These are phyloP conservation scores for Macrosteles quadrilineatus DNA, from an alignment of 1,140 invertebrate genomes.

Conservation along the genomic window DNA sequence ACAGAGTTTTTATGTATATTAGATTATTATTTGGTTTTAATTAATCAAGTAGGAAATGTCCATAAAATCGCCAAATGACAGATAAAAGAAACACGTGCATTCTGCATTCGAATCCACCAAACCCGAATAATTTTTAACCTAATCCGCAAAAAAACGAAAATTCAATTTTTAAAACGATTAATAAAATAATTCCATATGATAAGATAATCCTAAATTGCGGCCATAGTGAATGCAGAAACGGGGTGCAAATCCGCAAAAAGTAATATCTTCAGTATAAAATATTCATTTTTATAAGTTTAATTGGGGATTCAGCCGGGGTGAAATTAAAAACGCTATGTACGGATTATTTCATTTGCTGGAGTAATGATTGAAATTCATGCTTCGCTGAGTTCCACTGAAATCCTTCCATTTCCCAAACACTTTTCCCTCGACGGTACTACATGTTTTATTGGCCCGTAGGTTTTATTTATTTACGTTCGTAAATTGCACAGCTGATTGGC, in stretches of 20 bases:
- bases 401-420: neutral
- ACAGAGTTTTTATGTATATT: no score
- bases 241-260: neutral
- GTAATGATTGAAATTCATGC: constrained; percentile 3
- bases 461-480: no score
- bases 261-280: neutral
- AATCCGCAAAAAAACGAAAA: no score
- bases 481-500: no score
- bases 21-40: no score
- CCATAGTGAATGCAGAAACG: neutral
- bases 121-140: no score
- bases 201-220: constrained; percentile 8
- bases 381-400: neutral
- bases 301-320: neutral
- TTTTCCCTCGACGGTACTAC: neutral
- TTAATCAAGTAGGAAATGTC: no score
- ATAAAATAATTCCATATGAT: constrained; percentile 13
- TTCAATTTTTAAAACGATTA: constrained; percentile 7
- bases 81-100: no score
- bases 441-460: no score
- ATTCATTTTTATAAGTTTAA: constrained; percentile 18
- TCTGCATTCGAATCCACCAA: no score
- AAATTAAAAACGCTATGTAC: constrained; percentile 9
- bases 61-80: no score
- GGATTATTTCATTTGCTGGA: constrained; percentile 8